Evolutionary conservation across 2,113 vertebrate species (phyloP), one percentile per base, ranked within the genome.

Genomic region (Ardeotis arabs): DNA sequence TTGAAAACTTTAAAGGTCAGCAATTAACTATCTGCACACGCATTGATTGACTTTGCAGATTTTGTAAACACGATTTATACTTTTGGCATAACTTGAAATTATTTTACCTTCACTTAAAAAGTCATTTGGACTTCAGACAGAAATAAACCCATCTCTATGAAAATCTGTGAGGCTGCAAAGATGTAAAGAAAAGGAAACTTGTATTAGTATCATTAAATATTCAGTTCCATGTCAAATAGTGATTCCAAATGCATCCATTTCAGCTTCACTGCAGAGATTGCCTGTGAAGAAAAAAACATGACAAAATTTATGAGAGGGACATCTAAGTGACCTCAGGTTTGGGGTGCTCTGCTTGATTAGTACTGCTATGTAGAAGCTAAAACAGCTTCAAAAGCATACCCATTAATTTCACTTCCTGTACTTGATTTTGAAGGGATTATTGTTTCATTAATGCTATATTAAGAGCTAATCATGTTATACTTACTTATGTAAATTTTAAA

Each of bases 1-100:
- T 81, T 60, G 94, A 96, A 89, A 95, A 67, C 39, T 66, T 98
- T 59, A 97, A 96, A 97, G 97, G 97, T 98, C 64, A 97, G 96
- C 44, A 95, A 94, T 27, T 58, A 91, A 52, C 56, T 50, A 19
- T 18, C 50, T 39, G 24, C 60, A 84, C 13, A 62, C 20, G 14
- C 20, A 47, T 3, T 45, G 52, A 45, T 1, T 53, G 44, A n/a
- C 13, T 86, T 21, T 16, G 31, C 27, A 75, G 44, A 84, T 63
- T 79, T 81, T 85, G 19, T 66, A 78, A 86, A 70, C 16, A 11
- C 35, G 7, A 49, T 69, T 80, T 89, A 31, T 33, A 29, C 14
- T 85, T 77, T 27, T 29, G 31, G 59, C 18, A 18, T 83, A 27
- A 11, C 13, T 79, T 83, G 47, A 75, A 72, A 80, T 28, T 56